Base-by-base conservation (phyloP, 2,888 invertebrate species). In the Galeruca laticollis region DNA sequence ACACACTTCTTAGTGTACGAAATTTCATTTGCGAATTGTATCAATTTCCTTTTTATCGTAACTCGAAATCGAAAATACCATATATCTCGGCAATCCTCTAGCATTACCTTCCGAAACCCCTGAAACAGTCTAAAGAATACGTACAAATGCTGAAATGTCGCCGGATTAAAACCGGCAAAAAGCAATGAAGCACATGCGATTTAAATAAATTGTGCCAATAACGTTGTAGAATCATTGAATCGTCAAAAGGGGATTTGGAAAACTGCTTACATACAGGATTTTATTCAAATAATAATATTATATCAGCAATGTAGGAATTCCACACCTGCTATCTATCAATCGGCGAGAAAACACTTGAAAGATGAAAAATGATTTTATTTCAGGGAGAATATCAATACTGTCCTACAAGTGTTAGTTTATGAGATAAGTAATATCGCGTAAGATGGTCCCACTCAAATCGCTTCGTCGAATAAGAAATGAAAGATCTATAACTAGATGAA, bases 141-240 rank as follows among this genome's bases (percentile, higher is more conserved):
- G 6, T 52, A 26, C 6, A 52, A 52, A 52, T 52, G 26, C 26
- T 49, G 49, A 49, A 49, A 51, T 51, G 49, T 51, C 52, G 52
- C 26, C 52, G 52, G 52, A 26, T 52, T 52, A 52, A 21, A n/a
- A 21, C 3, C 26, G 11, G 52, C 21, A 13, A 52, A 51, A 51
- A 26, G n/a, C 15, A 37, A 37, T 11, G 13, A 37, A 37, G 10
- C 9, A 37, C 11, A 37, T 37, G 13, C 26, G 37, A 9, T 49
- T 49, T 52, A 26, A 11, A 52, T 52, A 52, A 52, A 52, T 26
- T 52, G 1, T 26, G 26, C n/a, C 26, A 26, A 52, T 52, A 52
- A 3, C 49, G 15, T 51, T 51, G 9, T 18, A 20, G 9, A 51
- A 51, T 3, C 40, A 40, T 1, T 40, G n/a, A 40, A 40, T 40